Percentiles rank a stretch among this genome's conserved stretches.
Evolutionary conservation across 2,888 invertebrate genomes (phyloP).

Genomic region (Shargacucullia verbasci): DNA sequence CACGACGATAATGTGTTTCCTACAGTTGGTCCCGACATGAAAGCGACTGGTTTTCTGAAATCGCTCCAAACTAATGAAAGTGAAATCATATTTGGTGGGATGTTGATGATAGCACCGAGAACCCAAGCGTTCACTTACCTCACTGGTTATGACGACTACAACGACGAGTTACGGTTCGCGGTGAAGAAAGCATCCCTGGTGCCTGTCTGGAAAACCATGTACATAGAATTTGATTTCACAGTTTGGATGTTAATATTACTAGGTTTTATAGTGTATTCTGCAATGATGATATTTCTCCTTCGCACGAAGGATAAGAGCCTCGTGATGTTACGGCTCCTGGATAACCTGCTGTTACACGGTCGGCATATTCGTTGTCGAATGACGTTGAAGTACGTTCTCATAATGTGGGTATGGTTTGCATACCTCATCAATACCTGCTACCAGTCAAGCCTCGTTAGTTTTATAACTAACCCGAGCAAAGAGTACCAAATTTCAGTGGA

Average conservation of each 20-base stretch:
- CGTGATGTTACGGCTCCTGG: conserved; percentile 61
- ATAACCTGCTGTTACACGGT: conserved; percentile 61
- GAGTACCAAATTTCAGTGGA: conserved; percentile 66
- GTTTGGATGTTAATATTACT: conserved; percentile 65
- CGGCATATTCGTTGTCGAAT: conserved; percentile 45
- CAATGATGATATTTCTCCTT: conserved; percentile 52
- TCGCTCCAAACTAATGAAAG: conserved; percentile 54
- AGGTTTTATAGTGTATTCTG: conserved; percentile 55
- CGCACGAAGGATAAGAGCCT: conserved; percentile 53
- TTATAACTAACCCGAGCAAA: conserved; percentile 60
- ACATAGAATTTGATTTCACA: conserved; percentile 59
- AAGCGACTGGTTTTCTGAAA: conserved; percentile 60
- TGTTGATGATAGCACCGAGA: conserved; percentile 45
- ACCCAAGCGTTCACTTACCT: conserved; percentile 60
- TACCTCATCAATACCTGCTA: conserved; percentile 67
- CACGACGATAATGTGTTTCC: conserved; percentile 27
- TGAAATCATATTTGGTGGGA: conserved; percentile 55
- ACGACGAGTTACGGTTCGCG: conserved; percentile 61
- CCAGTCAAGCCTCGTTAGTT: conserved; percentile 65
- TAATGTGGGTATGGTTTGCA: conserved; percentile 68
- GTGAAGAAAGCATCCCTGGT: conserved; percentile 60
- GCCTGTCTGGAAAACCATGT: conserved; percentile 61
- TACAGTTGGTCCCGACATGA: conserved; percentile 49
- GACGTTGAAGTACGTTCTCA: conserved; percentile 52
- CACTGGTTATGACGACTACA: conserved; percentile 57